Base-by-base conservation (phyloP, 2,113 vertebrate genomes). In the Poeciliopsis prolifica region DNA sequence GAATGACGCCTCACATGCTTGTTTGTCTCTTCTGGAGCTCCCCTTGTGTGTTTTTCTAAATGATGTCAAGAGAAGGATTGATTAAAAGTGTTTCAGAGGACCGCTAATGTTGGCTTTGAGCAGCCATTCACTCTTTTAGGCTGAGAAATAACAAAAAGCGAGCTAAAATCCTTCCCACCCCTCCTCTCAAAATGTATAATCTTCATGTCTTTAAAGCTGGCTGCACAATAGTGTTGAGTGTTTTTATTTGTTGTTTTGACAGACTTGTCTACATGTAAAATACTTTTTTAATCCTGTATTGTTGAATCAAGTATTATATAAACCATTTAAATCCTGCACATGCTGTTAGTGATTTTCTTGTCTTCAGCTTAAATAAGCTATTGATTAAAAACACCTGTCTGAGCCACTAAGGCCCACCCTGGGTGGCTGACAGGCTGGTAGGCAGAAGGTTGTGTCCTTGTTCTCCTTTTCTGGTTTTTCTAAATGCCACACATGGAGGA, bases 31-130 rank as follows among this genome's bases (percentile, higher is more conserved):
- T 75, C 74, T 51, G 88, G 85, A 83, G 79, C 77, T 81, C 13
- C 1, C 81, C 88, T 42, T 77, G 77, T 68, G 82, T 89, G 44
- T 48, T 48, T 48, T 48, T 88, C 85, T 72, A 82, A 91, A 93
- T 93, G 92, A 95, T 94, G 94, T 95, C 94, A 95, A 83, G 75
- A 74, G 60, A 64, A 62, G 77, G 73, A 19, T 72, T 61, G 37
- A 71, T 74, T 82, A 74, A 74, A 70, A 72, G 61, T 83, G 86
- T 87, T 82, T 67, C 74, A 79, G 68, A 83, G 74, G 72, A 82
- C 77, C 75, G 70, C 70, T 86, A 71, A 88, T 68, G 60, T 67
- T 70, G 77, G 78, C 67, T 81, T 88, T 85, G 77, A 82, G 17
- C 4, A 48, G 17, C 72, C 74, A 76, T 77, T 76, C 29, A 35